Evolutionary conservation across 2,888 invertebrate genomes (phyloP).

Genomic region (Endotricha flammealis): DNA sequence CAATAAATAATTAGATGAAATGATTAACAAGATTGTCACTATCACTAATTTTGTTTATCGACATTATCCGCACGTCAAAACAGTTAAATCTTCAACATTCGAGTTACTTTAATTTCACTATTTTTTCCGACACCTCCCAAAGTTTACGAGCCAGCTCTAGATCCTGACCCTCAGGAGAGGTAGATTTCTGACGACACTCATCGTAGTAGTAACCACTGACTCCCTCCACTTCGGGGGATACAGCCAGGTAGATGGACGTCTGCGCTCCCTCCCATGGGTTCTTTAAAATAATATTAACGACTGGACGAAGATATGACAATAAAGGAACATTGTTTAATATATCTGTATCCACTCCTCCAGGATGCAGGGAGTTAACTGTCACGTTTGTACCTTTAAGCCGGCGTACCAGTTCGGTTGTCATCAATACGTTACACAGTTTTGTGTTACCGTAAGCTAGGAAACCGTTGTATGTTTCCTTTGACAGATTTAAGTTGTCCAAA

Average conservation of each 20-base stretch:
- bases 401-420: conserved; percentile 82
- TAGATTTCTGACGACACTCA: conserved; percentile 63
- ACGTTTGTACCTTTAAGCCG: conserved; percentile 82
- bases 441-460: conserved; percentile 20
- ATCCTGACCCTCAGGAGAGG: conserved; percentile 63
- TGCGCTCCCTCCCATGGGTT: conserved; percentile 55
- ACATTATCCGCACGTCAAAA: too few species aligned
- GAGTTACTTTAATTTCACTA: conserved; percentile 38
- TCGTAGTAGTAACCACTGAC: conserved; percentile 81
- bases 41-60: too few species aligned
- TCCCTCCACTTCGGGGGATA: conserved; percentile 71
- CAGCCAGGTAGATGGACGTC: conserved; percentile 76
- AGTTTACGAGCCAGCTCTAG: conserved; percentile 73
- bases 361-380: conserved; percentile 87
- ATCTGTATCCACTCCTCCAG: conserved; percentile 81
- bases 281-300: conserved; percentile 32
- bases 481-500: conserved; percentile 39
- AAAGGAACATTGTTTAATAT: conserved; percentile 9
- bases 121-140: conserved; percentile 81
- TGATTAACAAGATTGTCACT: too few species aligned
- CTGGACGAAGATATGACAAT: conserved; percentile 51
- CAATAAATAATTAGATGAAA: too few species aligned
- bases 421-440: conserved; percentile 78
- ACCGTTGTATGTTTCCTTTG: conserved; percentile 25
- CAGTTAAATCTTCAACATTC: too few species aligned